Evolutionary conservation across 2,113 vertebrate species (phyloP).

Genomic region (Erythrolamprus reginae): DNA sequence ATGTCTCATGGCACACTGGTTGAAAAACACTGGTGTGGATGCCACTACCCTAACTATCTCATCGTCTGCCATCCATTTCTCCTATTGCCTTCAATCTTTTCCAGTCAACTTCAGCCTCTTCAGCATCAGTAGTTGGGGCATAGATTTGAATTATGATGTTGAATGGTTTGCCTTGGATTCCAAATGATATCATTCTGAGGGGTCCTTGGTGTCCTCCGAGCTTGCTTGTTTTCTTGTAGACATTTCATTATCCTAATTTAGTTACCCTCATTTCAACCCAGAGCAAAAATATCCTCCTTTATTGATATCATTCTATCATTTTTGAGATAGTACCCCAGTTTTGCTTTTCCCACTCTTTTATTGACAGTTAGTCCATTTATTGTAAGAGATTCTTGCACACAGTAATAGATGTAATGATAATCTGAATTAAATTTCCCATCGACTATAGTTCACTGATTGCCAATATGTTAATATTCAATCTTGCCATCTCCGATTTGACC

Average conservation of each 20-base stretch:
- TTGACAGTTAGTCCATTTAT: neutral
- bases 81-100: neutral
- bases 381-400: neutral
- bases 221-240: no score
- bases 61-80: neutral
- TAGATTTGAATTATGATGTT: neutral
- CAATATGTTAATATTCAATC: neutral
- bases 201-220: no score
- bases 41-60: neutral
- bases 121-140: neutral
- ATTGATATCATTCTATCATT: neutral
- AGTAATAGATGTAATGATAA: neutral
- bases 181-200: neutral
- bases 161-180: neutral
- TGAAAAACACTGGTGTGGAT: no score
- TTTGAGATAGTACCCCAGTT: neutral
- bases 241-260: no score
- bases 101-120: neutral
- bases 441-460: neutral
- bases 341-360: neutral
- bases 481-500: neutral
- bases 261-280: no score
- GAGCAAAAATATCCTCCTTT: no score
- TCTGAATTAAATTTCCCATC: neutral
- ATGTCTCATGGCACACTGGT: no score